phyloP scores from a whole-genome alignment of 2,113 vertebrate genomes.

The Microtus oregoni region DNA sequence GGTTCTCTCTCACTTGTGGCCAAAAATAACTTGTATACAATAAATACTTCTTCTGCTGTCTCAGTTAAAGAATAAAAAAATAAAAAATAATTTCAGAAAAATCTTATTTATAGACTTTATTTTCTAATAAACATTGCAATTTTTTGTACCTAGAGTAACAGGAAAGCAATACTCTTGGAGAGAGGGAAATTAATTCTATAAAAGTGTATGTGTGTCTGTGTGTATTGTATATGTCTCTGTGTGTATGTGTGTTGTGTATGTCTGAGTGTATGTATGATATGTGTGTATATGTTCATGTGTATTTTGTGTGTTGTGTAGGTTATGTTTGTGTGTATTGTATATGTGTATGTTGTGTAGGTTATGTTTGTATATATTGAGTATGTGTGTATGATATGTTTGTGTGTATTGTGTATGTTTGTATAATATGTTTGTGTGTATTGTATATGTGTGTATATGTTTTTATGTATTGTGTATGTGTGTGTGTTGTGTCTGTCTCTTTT shows the following conservation, averaged over 20 bases:
- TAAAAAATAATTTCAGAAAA: not conserved
- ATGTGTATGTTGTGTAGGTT: not conserved
- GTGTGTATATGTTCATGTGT: not conserved
- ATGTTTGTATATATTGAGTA: too few species aligned
- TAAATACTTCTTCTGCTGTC: not conserved
- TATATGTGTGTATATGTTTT: too few species aligned
- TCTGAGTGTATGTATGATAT: not conserved
- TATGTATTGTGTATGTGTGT: not conserved
- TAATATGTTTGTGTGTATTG: not conserved
- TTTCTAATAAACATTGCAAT: conserved; percentile 27
- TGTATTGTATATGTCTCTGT: not conserved
- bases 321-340: not conserved
- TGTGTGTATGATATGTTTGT: not conserved
- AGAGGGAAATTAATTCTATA: not conserved
- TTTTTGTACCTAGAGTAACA: not conserved
- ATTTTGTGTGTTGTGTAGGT: not conserved
- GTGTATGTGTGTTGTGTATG: not conserved
- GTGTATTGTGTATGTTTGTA: not conserved
- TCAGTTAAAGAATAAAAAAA: not conserved
- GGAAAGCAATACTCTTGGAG: not conserved
- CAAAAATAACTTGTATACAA: not conserved
- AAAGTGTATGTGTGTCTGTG: not conserved
- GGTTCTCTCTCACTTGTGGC: not conserved
- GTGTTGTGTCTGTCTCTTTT: not conserved
- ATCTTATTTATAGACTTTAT: not conserved